phyloP scores from a whole-genome alignment of 1,140 invertebrate genomes.

The Odontomachus brunneus region DNA sequence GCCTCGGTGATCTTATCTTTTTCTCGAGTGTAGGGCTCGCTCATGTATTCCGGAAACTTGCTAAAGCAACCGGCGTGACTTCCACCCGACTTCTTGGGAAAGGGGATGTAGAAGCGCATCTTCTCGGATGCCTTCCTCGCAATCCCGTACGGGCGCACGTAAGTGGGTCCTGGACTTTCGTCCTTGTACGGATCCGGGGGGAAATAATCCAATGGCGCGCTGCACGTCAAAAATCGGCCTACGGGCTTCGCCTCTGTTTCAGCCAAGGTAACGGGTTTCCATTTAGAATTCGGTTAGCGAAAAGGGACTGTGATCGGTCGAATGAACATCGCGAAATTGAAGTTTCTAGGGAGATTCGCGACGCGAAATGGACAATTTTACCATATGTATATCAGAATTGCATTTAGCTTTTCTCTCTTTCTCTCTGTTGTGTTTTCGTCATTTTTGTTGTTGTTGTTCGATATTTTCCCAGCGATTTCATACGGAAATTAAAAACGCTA shows the following conservation, averaged over 20 bases:
- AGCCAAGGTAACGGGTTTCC: background rate
- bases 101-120: conserved; percentile 71
- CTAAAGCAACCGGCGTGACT: conserved; percentile 78
- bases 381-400: too few species aligned
- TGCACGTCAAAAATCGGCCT: conserved; percentile 65
- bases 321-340: background rate
- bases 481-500: conserved; percentile 1
- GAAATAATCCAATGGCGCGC: conserved; percentile 69
- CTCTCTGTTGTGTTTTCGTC: too few species aligned
- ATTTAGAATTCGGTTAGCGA: conserved; percentile 2
- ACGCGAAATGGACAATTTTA: too few species aligned
- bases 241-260: background rate
- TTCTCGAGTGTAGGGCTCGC: conserved; percentile 67
- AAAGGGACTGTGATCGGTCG: background rate
- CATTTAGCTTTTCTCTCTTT: too few species aligned
- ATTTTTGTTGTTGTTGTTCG: background rate
- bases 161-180: conserved; percentile 62
- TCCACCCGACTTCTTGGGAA: conserved; percentile 77
- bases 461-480: background rate
- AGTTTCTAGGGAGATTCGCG: too few species aligned
- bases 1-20: conserved; percentile 24
- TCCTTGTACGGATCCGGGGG: conserved; percentile 75
- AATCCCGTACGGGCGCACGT: conserved; percentile 64
- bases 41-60: conserved; percentile 73
- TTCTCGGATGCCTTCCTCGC: conserved; percentile 27